Evolutionary conservation across 1,140 invertebrate species (phyloP), one percentile per base, ranked within the genome.

Genomic region (Doryteuthis pealeii): DNA sequence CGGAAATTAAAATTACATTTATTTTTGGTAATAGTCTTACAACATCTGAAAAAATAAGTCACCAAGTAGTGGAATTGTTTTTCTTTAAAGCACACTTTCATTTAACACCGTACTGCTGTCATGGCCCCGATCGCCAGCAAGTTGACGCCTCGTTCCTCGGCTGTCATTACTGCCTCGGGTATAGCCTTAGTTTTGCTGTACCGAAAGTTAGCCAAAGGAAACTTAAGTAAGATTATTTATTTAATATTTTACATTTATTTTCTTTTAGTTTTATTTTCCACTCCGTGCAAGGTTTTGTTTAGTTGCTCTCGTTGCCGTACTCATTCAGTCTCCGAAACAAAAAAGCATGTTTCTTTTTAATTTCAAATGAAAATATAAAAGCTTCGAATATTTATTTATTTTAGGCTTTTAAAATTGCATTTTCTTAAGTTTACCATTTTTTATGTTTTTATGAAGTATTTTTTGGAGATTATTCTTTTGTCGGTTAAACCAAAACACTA

Each of bases 111-210:
- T 5, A 22, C 22, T 62, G 12, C 54, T 62, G 54, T 62, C 54
- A 62, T 62, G 54, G 54, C 54, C 54, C 54, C 54, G 6, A 22
- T 62, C 26, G 18, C 18, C 10, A 84, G 83, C 69, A 84, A 84
- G 73, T 70, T 84, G 45, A 83, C 80, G 35, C 73, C 82, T 18
- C 74, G 78, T 70, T 81, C 80, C 49, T 80, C 82, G 15, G 81
- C 82, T 30, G 40, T 83, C 14, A 45, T 80, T 15, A 82, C 83
- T 8, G 79, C 78, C n/a, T 77, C 72, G 10, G 79, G 77, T n/a
- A 74, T 81, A 40, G 82, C 74, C 10, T 28, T 62, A n/a, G 54
- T 28, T 28, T 62, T 62, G 18, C 26, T 62, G 54, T 62, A 62
- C 18, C 54, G 54, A n/a, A 62, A n/a, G 18, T 28, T 62, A 62